Base-by-base conservation (phyloP, 2,113 vertebrate genomes). In the Pithys albifrons region DNA sequence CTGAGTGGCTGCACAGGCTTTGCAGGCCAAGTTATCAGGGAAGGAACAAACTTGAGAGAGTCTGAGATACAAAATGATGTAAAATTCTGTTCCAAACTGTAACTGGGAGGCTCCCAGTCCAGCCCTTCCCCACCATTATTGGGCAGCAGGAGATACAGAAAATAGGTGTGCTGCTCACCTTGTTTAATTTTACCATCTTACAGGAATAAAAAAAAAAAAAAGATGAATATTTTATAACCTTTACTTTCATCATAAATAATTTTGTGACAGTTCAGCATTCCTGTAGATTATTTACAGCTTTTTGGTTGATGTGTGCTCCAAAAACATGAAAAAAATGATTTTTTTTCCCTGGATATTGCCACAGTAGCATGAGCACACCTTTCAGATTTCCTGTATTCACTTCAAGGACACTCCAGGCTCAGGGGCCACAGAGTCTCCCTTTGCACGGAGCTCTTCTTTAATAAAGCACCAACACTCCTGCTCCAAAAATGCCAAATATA, bases 401-500 rank as follows among this genome's bases (percentile, higher is more conserved):
- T 96, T 96, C 97, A 97, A 97, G 94, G 96, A 95, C 94, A 92
- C 86, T 95, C 45, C 66, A 90, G 67, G 9, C 48, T 90, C 73
- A 93, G 80, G 88, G 71, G 91, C 77, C 92, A 86, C 92, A 95
- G 94, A 95, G 79, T 91, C 75, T 87, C 80, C 86, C 87, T 96
- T 96, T 96, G 70, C 94, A 95, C 5, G 0, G 88, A 87, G 24
- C 82, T 93, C 85, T 89, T 95, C 62, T 95, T 97, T 95, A 96
- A 95, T 89, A 94, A 97, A 97, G 97, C 80, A 93, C 97, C 94
- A 97, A 96, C 94, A 93, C 93, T 97, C 97, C 91, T 98, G 97
- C 95, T 98, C 97, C 97, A 92, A 96, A 98, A 98, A 97, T 96
- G 97, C 98, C 97, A 97, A 97, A 97, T 95, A 93, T 89, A 98